These are phyloP conservation scores for Epicampocera succincta DNA, from an alignment of 2,888 invertebrate genomes.

Conservation along the genomic window DNA sequence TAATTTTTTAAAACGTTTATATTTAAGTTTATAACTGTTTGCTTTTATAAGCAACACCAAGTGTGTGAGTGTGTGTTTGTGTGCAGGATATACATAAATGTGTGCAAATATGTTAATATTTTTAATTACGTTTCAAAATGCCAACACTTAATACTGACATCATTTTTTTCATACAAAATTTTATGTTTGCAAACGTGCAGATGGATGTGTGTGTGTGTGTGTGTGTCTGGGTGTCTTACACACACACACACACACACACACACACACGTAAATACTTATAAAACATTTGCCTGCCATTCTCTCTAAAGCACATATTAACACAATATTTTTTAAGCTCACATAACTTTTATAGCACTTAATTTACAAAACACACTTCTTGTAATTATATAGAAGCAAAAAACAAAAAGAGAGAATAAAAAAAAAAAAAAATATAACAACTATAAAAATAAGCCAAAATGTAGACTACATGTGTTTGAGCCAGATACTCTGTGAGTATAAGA, in stretches of 20 bases:
- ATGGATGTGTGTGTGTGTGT: too few relatives aligned
- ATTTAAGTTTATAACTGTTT: neutral
- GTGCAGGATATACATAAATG: too few relatives aligned
- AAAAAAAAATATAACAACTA: conserved; percentile 36
- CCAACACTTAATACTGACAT: conserved; percentile 44
- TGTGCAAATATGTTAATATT: neutral
- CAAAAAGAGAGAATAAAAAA: conserved; percentile 5
- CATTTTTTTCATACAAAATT: conserved; percentile 7
- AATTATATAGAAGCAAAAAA: conserved; percentile 39
- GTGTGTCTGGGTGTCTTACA: too few relatives aligned
- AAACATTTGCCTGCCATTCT: neutral
- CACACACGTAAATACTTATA: neutral
- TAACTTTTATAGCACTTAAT: conserved; percentile 53
- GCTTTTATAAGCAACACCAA: too few relatives aligned
- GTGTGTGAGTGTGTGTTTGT: too few relatives aligned
- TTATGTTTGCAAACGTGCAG: neutral
- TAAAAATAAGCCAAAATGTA: conserved; percentile 10
- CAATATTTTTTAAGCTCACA: conserved; percentile 6
- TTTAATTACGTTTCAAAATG: conserved; percentile 48
- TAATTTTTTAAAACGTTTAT: conserved; percentile 11
- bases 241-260: too few relatives aligned
- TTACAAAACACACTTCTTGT: conserved; percentile 53
- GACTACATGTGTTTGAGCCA: neutral
- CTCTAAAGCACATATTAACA: too few relatives aligned
- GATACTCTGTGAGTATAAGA: too few relatives aligned